Evolutionary conservation across 2,888 invertebrate genomes (phyloP), one percentile per base, ranked within the genome.

Genomic region (Galerucella nymphaeae): DNA sequence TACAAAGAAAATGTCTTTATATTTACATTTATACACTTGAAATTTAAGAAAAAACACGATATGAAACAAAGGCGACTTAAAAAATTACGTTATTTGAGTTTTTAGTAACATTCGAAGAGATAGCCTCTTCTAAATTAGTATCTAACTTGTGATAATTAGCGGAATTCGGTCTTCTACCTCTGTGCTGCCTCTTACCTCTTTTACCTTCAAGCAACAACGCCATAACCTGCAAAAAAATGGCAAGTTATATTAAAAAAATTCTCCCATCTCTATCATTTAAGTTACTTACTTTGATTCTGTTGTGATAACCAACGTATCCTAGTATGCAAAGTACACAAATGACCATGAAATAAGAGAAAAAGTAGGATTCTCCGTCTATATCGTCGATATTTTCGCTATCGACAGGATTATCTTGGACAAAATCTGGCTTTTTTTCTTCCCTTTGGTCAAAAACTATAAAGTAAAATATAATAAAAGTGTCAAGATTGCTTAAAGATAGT

Each of bases 331-430:
- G 81, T 20, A 91, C 87, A 78, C 90, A 89, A 75, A 90, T 86
- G 13, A 91, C 87, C 78, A 91, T 87, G 82, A 93, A 92, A 83
- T 93, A 93, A 1, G 90, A 89, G 84, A 93, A 91, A 84, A 93
- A 92, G 81, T 92, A 90, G 0, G 91, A 90, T 77, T 91, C 90
- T 55, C 90, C 89, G 58, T 88, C 86, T n/a, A 84, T 80, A 59
- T 82, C 82, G 59, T 83, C 83, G 10, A 73, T 70, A 53, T 76
- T 77, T 8, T 77, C 75, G 66, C 78, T 75, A 57, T 66, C 76
- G 4, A 74, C 63, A 1, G 77, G 61, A 23, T 62, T 75, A 18
- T 79, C 77, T 62, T 74, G 72, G n/a, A 78, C 64, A 14, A 68
- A 77, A 63, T 59, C 69, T 18, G 80, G 78, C 72, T 79, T 78